Conservation (phyloP, 2,113 vertebrate species). For the Tretioscincus oriximinensis region DNA sequence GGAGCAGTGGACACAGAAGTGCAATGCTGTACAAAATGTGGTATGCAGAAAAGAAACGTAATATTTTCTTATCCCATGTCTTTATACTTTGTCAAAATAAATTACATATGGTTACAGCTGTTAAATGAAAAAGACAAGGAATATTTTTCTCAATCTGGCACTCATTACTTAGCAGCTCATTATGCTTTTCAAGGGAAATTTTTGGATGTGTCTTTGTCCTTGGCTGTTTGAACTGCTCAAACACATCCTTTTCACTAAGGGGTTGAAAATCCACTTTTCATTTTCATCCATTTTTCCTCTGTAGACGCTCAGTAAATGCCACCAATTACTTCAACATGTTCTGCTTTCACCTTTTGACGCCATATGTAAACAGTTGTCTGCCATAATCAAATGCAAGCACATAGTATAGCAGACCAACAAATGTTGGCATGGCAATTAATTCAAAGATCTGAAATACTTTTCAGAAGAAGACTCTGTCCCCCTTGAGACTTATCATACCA, state of each 20-base stretch:
- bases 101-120: background rate
- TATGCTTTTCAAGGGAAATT: background rate
- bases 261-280: background rate
- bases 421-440: background rate
- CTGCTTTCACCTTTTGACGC: background rate
- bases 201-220: background rate
- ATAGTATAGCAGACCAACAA: background rate
- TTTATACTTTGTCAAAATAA: background rate
- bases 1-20: background rate
- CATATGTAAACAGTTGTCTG: background rate
- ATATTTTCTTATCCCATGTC: background rate
- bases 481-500: too few relatives aligned
- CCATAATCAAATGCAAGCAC: background rate
- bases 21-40: background rate
- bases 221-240: background rate
- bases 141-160: background rate
- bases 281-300: background rate
- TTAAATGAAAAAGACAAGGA: background rate
- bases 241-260: background rate
- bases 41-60: background rate
- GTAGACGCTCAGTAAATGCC: background rate
- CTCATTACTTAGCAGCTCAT: background rate
- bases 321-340: background rate
- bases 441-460: background rate
- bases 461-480: background rate